Conservation (phyloP, 2,113 vertebrate species). For the Antechinus stuartii region DNA sequence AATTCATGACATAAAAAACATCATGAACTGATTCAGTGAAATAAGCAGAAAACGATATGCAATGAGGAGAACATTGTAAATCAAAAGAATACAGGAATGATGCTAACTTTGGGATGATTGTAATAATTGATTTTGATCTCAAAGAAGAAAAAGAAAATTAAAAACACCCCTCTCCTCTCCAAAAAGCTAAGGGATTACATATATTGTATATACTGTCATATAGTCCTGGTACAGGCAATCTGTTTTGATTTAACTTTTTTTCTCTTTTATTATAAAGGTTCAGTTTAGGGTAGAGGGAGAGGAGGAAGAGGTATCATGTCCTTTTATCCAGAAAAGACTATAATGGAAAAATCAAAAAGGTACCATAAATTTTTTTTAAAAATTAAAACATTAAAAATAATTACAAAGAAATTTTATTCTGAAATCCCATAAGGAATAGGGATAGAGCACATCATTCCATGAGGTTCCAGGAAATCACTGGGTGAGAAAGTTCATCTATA, state of each 20-base stretch:
- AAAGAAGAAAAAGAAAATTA: background rate
- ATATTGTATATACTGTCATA: background rate
- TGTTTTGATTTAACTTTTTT: background rate
- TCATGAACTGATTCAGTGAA: background rate
- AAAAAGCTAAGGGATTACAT: background rate
- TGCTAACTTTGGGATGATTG: background rate
- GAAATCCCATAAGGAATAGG: background rate
- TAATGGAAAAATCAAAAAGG: background rate
- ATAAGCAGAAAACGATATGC: background rate
- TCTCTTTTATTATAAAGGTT: background rate
- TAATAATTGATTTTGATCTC: background rate
- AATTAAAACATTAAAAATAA: background rate
- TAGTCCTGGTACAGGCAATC: background rate
- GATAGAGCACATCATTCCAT: background rate
- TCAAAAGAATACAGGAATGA: background rate
- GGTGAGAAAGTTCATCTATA: background rate
- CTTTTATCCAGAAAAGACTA: background rate
- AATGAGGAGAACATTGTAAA: background rate
- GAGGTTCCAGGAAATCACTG: background rate
- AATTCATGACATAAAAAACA: background rate
- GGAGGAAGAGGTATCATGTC: background rate
- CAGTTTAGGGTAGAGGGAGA: background rate
- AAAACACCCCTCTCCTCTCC: background rate
- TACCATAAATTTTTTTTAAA: background rate
- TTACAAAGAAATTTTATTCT: background rate